Percentiles rank a stretch among this genome's conserved stretches.
These are phyloP conservation scores for Synanthedon formicaeformis DNA, from an alignment of 2,888 invertebrate species.

Conservation along the genomic window DNA sequence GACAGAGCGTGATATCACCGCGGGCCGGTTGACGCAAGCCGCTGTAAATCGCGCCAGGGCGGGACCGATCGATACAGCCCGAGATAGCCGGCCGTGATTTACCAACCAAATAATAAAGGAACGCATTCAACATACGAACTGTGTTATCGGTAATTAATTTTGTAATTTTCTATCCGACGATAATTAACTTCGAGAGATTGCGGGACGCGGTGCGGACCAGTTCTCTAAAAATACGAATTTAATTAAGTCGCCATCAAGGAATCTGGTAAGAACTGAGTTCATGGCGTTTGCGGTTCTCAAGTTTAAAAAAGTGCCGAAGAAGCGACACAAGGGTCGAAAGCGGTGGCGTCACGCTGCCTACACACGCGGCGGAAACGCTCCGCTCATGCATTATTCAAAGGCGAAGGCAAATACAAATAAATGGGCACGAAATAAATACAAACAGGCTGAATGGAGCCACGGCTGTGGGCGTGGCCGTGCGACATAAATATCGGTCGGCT, in stretches of 20 bases:
- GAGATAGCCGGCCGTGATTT: constrained; percentile 46
- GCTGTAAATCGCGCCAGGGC: constrained; percentile 40
- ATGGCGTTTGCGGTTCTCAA: constrained; percentile 6
- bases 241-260: background rate
- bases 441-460: constrained; percentile 68
- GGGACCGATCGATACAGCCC: constrained; percentile 27
- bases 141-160: constrained; percentile 54
- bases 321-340: constrained; percentile 21
- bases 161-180: constrained; percentile 42
- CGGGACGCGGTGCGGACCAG: background rate
- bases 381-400: constrained; percentile 68
- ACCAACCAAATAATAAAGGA: constrained; percentile 51
- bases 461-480: constrained; percentile 61
- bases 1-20: constrained; percentile 33
- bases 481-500: constrained; percentile 65
- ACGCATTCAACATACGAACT: constrained; percentile 39
- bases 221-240: background rate
- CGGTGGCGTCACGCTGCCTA: constrained; percentile 61
- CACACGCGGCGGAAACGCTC: constrained; percentile 65
- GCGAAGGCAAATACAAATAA: constrained; percentile 68
- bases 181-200: constrained; percentile 43
- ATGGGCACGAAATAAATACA: constrained; percentile 69
- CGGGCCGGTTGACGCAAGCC: constrained; percentile 41
- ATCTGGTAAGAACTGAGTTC: constrained; percentile 2
- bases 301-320: constrained; percentile 24